Conservation (phyloP, 2,797 vertebrate species). For the Cuniculus paca region DNA sequence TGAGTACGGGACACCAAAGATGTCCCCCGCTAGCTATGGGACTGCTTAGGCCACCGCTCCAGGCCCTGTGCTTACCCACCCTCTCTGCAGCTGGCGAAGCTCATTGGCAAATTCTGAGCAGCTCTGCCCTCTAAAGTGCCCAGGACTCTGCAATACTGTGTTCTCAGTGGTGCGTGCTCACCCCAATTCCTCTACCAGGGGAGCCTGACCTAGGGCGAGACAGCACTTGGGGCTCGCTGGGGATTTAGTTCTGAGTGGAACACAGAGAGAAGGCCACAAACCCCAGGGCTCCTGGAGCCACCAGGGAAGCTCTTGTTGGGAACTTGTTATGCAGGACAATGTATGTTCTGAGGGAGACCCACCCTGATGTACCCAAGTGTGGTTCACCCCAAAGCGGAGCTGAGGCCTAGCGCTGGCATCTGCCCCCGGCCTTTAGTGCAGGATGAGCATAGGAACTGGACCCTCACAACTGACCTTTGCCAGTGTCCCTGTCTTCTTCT, state of each 20-base stretch:
- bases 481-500: neutral
- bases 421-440: neutral
- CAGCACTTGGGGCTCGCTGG: neutral
- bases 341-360: neutral
- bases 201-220: neutral
- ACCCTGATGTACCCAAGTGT: neutral
- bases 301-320: neutral
- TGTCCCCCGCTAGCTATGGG: neutral
- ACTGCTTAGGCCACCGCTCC: neutral
- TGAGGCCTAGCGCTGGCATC: neutral
- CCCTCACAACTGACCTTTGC: neutral
- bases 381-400: neutral
- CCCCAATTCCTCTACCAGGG: neutral
- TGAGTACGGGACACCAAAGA: neutral
- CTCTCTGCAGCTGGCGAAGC: neutral
- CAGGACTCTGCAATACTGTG: neutral
- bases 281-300: neutral
- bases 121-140: neutral
- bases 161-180: neutral
- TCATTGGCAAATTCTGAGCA: neutral
- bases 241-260: neutral
- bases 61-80: no score
- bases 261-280: neutral
- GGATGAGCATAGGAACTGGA: neutral
- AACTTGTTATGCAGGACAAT: neutral